Evolutionary conservation across 2,888 invertebrate genomes (phyloP).

Genomic region (Trichopoda pennipes): DNA sequence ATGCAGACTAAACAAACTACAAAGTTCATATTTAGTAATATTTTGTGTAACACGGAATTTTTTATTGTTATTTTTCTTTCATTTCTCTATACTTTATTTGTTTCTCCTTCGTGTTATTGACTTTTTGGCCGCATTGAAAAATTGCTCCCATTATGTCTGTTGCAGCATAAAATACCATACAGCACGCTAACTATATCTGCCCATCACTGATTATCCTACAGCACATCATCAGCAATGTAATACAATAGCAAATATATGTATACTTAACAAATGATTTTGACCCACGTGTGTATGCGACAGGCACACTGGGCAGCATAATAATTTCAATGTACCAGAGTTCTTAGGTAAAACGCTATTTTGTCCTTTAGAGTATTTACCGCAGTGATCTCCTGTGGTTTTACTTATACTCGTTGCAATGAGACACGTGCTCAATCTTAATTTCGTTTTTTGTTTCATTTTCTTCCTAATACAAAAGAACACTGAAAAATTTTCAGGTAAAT

Average conservation of each 20-base stretch:
- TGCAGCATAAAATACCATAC: constrained; percentile 54
- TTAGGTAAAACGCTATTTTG: constrained; percentile 21
- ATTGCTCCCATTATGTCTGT: constrained; percentile 65
- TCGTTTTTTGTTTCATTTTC: neutral
- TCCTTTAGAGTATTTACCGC: constrained; percentile 58
- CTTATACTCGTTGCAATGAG: constrained; percentile 27
- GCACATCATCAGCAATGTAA: constrained; percentile 23
- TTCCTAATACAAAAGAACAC: constrained; percentile 11
- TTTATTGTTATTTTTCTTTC: constrained; percentile 13
- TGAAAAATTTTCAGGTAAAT: too few species aligned
- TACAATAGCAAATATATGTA: constrained; percentile 16
- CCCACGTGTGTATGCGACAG: constrained; percentile 67
- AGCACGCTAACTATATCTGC: constrained; percentile 37
- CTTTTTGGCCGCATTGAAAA: constrained; percentile 63
- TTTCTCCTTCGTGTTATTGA: constrained; percentile 34
- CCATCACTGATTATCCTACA: constrained; percentile 2
- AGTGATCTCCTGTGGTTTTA: constrained; percentile 69
- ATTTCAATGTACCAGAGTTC: constrained; percentile 21
- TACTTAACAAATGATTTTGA: constrained; percentile 64
- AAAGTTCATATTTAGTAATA: constrained; percentile 37
- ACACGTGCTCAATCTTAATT: constrained; percentile 53
- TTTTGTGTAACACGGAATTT: constrained; percentile 55
- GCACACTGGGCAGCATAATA: constrained; percentile 4
- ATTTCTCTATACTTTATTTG: neutral
- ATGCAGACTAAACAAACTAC: constrained; percentile 24